Conservation (phyloP, 2,888 invertebrate genomes). For the Tenthredo scrophulariae region DNA sequence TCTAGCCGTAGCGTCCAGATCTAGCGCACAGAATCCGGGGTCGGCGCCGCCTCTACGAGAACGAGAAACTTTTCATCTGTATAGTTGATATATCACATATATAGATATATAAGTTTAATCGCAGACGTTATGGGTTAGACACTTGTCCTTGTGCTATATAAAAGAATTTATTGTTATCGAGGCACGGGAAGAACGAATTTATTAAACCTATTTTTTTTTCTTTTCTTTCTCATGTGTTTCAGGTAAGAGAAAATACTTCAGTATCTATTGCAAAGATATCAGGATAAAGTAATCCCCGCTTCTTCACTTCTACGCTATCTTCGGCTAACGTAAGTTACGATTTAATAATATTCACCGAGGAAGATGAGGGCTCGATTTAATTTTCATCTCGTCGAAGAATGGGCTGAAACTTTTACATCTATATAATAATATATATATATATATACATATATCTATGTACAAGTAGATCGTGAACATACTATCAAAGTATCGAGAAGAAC, state of each 20-base stretch:
- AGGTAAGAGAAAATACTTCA: neutral
- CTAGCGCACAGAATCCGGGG: constrained; percentile 32
- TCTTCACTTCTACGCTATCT: neutral
- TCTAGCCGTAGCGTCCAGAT: constrained; percentile 32
- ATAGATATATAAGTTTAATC: constrained; percentile 1
- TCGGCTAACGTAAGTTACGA: constrained; percentile 24
- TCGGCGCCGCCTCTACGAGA: constrained; percentile 28
- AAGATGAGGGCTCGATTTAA: neutral
- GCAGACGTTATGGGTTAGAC: constrained; percentile 29
- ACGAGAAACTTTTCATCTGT: constrained; percentile 32
- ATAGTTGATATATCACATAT: constrained; percentile 20
- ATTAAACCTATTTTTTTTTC: neutral
- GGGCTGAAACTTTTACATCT: neutral
- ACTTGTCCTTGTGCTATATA: constrained; percentile 18
- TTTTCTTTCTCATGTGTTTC: constrained; percentile 7
- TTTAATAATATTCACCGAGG: constrained; percentile 23
- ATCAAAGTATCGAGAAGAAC: neutral
- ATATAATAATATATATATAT: neutral
- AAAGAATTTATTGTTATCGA: constrained; percentile 17
- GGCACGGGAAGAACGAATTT: neutral
- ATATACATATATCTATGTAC: no score
- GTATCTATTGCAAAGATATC: neutral
- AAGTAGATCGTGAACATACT: neutral
- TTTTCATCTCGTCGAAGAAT: constrained; percentile 18
- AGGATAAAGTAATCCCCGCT: neutral